Evolutionary conservation across 2,888 invertebrate genomes (phyloP).

Genomic region (Agrochola macilenta): DNA sequence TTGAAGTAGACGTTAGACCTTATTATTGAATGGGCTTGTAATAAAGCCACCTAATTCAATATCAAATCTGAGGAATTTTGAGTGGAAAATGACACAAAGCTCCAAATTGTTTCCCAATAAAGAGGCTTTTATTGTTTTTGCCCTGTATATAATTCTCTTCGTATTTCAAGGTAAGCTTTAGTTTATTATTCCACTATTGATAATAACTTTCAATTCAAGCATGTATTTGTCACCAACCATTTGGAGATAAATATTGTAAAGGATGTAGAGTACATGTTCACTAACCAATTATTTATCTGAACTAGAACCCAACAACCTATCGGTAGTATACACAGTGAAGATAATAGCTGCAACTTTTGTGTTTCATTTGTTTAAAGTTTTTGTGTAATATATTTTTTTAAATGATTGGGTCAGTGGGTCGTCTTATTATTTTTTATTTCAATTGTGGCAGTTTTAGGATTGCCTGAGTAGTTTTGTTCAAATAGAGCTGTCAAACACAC

Average conservation of each 20-base stretch:
- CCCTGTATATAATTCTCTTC: constrained; percentile 96
- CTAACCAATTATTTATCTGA: constrained; percentile 14
- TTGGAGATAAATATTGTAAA: constrained; percentile 16
- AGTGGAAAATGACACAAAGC: constrained; percentile 85
- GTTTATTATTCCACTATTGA: background rate
- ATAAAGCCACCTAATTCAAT: constrained; percentile 4
- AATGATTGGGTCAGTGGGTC: background rate
- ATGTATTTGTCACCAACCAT: background rate
- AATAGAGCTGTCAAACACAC: background rate
- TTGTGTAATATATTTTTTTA: background rate
- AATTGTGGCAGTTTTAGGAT: background rate
- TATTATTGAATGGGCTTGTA: constrained; percentile 14
- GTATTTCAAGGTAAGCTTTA: constrained; percentile 95
- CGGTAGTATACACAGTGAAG: constrained; percentile 3
- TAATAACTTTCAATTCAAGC: background rate
- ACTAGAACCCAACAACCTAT: background rate
- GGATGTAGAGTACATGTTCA: constrained; percentile 2
- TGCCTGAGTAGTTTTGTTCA: background rate
- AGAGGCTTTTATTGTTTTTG: constrained; percentile 94
- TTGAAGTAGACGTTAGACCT: background rate
- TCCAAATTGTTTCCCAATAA: constrained; percentile 95
- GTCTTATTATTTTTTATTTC: background rate
- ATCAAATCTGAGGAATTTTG: constrained; percentile 6
- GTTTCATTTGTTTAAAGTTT: background rate
- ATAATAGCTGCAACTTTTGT: background rate